These are phyloP conservation scores for Caenorhabditis virilis DNA, from an alignment of 2,888 invertebrate genomes.

Conservation along the genomic window DNA sequence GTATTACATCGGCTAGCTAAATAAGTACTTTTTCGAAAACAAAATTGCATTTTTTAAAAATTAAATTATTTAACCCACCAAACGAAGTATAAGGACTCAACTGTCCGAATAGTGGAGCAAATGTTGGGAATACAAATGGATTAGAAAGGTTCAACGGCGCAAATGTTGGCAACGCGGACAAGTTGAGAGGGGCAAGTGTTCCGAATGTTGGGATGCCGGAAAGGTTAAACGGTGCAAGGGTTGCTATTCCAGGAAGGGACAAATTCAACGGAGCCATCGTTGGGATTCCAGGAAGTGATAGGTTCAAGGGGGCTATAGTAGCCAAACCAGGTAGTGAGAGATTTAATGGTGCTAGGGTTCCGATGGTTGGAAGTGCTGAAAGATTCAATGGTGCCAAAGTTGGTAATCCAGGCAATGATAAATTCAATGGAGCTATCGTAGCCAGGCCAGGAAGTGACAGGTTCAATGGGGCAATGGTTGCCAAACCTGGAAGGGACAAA, in stretches of 20 bases:
- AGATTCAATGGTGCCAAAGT: slow-evolving; percentile 6
- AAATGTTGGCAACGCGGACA: no score
- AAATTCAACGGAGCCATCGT: not conserved
- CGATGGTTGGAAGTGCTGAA: not conserved
- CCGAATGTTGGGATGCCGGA: no score
- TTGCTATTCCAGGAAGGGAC: not conserved
- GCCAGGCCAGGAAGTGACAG: no score
- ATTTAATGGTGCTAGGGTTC: not conserved
- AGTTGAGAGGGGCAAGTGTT: no score
- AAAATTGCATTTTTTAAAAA: not conserved
- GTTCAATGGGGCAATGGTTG: not conserved
- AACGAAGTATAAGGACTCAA: not conserved
- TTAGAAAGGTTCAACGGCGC: slow-evolving; percentile 3
- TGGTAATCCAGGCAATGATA: not conserved
- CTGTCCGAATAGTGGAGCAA: not conserved
- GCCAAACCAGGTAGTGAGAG: not conserved
- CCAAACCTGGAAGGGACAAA: not conserved
- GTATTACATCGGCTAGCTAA: not conserved
- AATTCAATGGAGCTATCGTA: no score
- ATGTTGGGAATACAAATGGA: slow-evolving; percentile 2
- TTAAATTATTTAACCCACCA: not conserved
- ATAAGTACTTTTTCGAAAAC: not conserved
- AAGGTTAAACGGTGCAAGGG: not conserved
- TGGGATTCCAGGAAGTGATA: not conserved
- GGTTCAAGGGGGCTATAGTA: not conserved